Evolutionary conservation across 2,888 invertebrate genomes (phyloP).

Genomic region (Leucoma salicis): DNA sequence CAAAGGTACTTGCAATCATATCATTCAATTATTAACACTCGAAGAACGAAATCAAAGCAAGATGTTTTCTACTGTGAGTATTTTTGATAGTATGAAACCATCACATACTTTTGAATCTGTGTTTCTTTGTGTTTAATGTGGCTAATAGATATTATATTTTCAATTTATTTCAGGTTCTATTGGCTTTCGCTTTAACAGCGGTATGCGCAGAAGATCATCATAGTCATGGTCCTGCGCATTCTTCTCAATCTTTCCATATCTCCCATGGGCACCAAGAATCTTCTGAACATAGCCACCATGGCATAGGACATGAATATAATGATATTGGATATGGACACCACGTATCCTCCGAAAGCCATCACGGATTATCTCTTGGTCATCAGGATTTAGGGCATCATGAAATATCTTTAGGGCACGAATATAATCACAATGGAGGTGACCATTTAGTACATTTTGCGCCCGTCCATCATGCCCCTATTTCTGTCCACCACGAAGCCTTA

Average conservation of each 20-base stretch:
- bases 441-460: conserved; percentile 18
- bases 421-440: conserved; percentile 6
- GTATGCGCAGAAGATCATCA: conserved; percentile 45
- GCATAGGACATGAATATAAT: background rate
- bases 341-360: conserved; percentile 3
- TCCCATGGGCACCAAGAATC: conserved; percentile 16
- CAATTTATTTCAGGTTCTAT: conserved; percentile 19
- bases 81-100: too few relatives aligned
- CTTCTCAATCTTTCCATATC: conserved; percentile 43
- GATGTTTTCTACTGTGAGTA: conserved; percentile 54
- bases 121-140: too few relatives aligned
- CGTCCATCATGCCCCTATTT: background rate
- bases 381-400: conserved; percentile 9
- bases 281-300: background rate
- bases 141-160: too few relatives aligned
- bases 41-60: conserved; percentile 34
- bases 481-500: conserved; percentile 8
- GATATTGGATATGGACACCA: conserved; percentile 1
- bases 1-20: conserved; percentile 28
- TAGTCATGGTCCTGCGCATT: conserved; percentile 35
- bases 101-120: too few relatives aligned
- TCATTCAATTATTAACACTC: conserved; percentile 44
- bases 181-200: conserved; percentile 31
- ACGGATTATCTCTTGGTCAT: conserved; percentile 3
- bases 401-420: background rate